Base-by-base conservation (phyloP, 2,888 invertebrate genomes). In the Actias luna region DNA sequence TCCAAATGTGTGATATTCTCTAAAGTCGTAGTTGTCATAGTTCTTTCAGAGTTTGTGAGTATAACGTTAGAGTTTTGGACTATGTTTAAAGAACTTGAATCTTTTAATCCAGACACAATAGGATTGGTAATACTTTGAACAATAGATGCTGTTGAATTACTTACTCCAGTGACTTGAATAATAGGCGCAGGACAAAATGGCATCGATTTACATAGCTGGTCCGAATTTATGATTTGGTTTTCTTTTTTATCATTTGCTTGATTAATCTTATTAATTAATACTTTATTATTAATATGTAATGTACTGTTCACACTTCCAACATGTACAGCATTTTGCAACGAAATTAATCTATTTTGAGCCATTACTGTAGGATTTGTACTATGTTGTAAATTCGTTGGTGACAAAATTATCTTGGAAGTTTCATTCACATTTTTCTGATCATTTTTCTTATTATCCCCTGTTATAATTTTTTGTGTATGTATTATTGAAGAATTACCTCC, bases 331-430 rank as follows among this genome's bases (percentile, higher is more conserved):
- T 88, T 89, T 75, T 89, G 89, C 88, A 92, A 87, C 1, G 90
- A 84, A 70, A 92, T 87, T 46, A 93, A 75, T 46, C 93, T 83
- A 75, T 92, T 93, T 73, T 92, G 92, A 12, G 91, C 85, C 85
- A 92, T 82, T 12, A 91, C 83, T 55, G 91, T 86, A 60, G 89
- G 81, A 75, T 87, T 92, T 58, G 84, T 78, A 60, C 73, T 86
- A 65, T 82, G 85, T 66, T 85, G 87, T 65, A 89, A 72, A 72
- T 75, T 85, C 8, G 87, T 83, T 39, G 93, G 85, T 5, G 93
- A 89, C 62, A 92, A 73, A 67, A 92, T 87, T 58, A 93, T 86
- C 82, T 93, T 93, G 3, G 91, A 73, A 71, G 69, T 82, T 62
- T 91, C 90, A 66, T 74, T 75, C 16, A 78, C 65, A 63, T 67